Evolutionary conservation across 2,888 invertebrate genomes (phyloP), one percentile per base, ranked within the genome.

Genomic region (Stenurella melanura): DNA sequence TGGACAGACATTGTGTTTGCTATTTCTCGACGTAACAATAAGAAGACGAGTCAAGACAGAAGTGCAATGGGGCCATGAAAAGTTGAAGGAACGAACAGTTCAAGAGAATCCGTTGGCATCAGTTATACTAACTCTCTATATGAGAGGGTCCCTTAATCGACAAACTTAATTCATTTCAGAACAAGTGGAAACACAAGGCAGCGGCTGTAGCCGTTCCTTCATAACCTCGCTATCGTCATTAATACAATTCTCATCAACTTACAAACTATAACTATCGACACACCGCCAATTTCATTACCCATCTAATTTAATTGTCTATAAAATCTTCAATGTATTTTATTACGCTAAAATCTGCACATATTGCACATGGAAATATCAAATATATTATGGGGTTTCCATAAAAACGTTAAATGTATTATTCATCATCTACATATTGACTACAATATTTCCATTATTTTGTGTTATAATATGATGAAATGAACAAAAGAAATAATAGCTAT

Each of bases 81-180:
- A 79, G 80, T 79, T 76, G 67, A 71, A 74, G 74, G 66, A 77
- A 73, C 70, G 70, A 56, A 15, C 30, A 60, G 58, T 70, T 30
- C 30, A 10, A 30, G 56, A 74, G 78, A 78, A 50, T 71, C 77
- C 77, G 79, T 76, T 75, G 80, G 78, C 81, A 81, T 81, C 81
- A 82, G 84, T 83, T 83, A 80, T 68, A 83, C 83, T 83, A 84
- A 83, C 82, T 82, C 81, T 58, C 42, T 81, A 82, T 82, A 83
- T 81, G 83, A 81, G 76, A 82, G 85, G 85, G 85, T 83, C 84
- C 84, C 83, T 83, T 87, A 87, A 87, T 87, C 86, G 87, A 81
- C 85, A 87, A 87, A 87, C 86, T 87, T 87, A 86, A 87, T 87
- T 87, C 87, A 87, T 87, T 87, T 86, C 82, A 83, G 84, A 85